phyloP scores from a whole-genome alignment of 2,888 invertebrate species.

The Ellobium chinense region DNA sequence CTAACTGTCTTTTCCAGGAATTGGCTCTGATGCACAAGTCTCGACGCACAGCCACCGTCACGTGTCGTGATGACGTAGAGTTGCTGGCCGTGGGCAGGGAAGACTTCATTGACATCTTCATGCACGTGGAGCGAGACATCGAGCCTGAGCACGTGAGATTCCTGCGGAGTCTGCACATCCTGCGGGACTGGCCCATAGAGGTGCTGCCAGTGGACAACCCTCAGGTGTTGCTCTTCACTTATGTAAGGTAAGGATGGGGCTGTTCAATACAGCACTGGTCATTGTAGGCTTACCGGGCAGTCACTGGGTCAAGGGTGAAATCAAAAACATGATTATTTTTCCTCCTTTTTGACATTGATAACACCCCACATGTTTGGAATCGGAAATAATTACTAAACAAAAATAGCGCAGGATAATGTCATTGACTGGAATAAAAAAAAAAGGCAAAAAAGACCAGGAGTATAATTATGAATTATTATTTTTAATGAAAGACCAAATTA shows the following conservation, averaged over 20 bases:
- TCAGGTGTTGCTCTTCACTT: conserved; percentile 75
- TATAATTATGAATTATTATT: too few species aligned
- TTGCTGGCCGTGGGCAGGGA: conserved; percentile 85
- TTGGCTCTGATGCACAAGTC: conserved; percentile 76
- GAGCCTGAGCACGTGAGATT: conserved; percentile 77
- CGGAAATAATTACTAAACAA: too few species aligned
- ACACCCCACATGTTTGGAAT: too few species aligned
- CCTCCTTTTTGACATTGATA: too few species aligned
- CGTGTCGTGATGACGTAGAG: conserved; percentile 75
- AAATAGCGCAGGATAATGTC: too few species aligned
- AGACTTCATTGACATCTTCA: conserved; percentile 83
- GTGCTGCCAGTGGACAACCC: conserved; percentile 74
- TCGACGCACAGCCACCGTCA: conserved; percentile 75
- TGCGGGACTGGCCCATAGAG: conserved; percentile 75
- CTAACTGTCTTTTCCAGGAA: too few species aligned
- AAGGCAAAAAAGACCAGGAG: too few species aligned
- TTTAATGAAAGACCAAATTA: too few species aligned
- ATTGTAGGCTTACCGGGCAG: neutral
- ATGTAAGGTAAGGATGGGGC: conserved; percentile 69
- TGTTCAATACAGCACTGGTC: neutral
- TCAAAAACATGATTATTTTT: too few species aligned
- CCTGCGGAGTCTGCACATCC: conserved; percentile 66
- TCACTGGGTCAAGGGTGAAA: too few species aligned
- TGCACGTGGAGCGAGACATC: conserved; percentile 70
- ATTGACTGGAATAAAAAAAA: too few species aligned